Conservation (phyloP, 1,140 invertebrate species). For the Ostrea denselamellosa region DNA sequence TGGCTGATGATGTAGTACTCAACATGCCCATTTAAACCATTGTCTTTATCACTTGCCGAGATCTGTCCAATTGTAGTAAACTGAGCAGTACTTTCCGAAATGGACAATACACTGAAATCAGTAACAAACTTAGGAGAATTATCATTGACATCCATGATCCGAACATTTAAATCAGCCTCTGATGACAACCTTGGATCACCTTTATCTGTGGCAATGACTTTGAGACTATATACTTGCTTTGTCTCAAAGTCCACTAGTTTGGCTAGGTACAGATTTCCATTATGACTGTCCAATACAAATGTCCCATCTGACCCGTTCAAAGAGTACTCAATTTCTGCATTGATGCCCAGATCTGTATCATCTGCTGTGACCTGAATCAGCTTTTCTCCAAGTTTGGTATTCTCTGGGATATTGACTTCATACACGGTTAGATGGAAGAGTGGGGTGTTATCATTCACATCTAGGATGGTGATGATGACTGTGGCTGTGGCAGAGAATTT, state of each 20-base stretch:
- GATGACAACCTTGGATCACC: slow-evolving; percentile 81
- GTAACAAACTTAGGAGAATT: slow-evolving; percentile 90
- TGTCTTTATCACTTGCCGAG: slow-evolving; percentile 82
- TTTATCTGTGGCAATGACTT: slow-evolving; percentile 87
- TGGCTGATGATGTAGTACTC: slow-evolving; percentile 86
- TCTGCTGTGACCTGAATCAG: slow-evolving; percentile 72
- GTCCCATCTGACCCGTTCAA: slow-evolving; percentile 95
- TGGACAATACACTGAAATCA: slow-evolving; percentile 88
- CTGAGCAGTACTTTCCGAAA: slow-evolving; percentile 88
- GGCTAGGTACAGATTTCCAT: slow-evolving; percentile 89
- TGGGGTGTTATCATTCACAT: slow-evolving; percentile 97
- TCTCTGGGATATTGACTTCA: slow-evolving; percentile 61
- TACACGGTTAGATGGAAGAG: slow-evolving; percentile 63
- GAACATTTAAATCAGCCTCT: slow-evolving; percentile 46
- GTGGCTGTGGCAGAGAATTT: slow-evolving; percentile 82
- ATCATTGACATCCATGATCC: slow-evolving; percentile 91
- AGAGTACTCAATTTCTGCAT: slow-evolving; percentile 84
- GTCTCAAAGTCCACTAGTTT: slow-evolving; percentile 94
- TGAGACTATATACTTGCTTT: slow-evolving; percentile 91
- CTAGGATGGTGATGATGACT: slow-evolving; percentile 86
- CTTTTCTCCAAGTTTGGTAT: slow-evolving; percentile 62
- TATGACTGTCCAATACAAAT: slow-evolving; percentile 88
- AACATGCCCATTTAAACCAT: slow-evolving; percentile 77
- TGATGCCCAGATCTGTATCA: slow-evolving; percentile 80
- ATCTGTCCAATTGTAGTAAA: slow-evolving; percentile 69